Evolutionary conservation across 2,113 vertebrate genomes (phyloP), one percentile per base, ranked within the genome.

Genomic region (Lepisosteus osseus): DNA sequence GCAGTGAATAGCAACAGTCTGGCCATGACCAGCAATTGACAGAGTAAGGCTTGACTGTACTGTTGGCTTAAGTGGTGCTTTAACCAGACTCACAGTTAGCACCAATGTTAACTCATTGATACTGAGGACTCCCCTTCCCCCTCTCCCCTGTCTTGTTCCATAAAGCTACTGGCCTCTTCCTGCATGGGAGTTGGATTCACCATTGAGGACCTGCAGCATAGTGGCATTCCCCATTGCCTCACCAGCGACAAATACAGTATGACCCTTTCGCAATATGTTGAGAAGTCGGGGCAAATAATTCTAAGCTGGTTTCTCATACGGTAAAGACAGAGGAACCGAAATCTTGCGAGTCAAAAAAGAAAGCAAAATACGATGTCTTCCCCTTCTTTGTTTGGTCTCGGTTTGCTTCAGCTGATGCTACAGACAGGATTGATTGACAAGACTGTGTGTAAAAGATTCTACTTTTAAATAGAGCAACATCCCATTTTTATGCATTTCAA

Each of bases 1-100:
- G 75, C 79, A 86, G 78, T 80, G 79, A 83, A 82, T 82, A 86
- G 77, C 86, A 89, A 87, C 85, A 87, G 86, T 88, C 89, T 87
- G 84, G 80, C 70, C 71, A 76, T 65, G 78, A 86, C 78, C 82
- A 64, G 57, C 44, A 73, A 69, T 55, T 17, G 29, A 43, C 51
- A 86, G 83, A 84, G 87, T 91, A 92, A 92, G 89, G 89, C 90
- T 85, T 90, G 82, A 79, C 81, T 79, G 87, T 76, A 83, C 81
- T 70, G 78, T 76, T 76, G 68, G 84, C 78, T 86, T 82, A 85
- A 81, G 82, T 90, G 78, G 82, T 87, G 83, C 44, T 45, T 70
- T 42, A 57, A 80, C 83, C 76, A 69, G 61, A 66, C 62, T 41
- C 68, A 69, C 17, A 54, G 42, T 44, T 75, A 74, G 68, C 67